phyloP scores from a whole-genome alignment of 1,140 invertebrate species.

The Theocolax elegans region DNA sequence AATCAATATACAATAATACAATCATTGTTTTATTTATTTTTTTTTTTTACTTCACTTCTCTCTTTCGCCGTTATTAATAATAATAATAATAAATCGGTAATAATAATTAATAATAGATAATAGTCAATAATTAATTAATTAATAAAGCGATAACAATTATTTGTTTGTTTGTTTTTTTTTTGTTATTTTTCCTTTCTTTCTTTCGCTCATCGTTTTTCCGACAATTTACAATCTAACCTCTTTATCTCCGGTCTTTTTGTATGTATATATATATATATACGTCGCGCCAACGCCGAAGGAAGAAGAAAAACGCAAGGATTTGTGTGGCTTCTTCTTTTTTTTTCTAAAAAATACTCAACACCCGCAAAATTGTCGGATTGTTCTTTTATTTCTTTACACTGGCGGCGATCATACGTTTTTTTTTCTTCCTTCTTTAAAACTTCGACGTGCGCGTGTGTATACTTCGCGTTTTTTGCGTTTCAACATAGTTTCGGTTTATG shows the following conservation, averaged over 20 bases:
- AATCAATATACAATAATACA: conserved; percentile 58
- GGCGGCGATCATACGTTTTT: conserved; percentile 24
- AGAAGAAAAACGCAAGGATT: conserved; percentile 46
- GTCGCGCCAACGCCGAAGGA: conserved; percentile 49
- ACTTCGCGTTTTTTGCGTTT: conserved; percentile 30
- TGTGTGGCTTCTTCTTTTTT: too few relatives aligned
- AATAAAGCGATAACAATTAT: conserved; percentile 54
- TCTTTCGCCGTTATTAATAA: conserved; percentile 53
- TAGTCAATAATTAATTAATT: conserved; percentile 53
- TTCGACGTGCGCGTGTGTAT: conserved; percentile 23
- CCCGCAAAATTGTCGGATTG: conserved; percentile 1
- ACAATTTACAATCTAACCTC: too few relatives aligned
- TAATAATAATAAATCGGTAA: conserved; percentile 52
- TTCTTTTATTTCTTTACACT: conserved; percentile 1
- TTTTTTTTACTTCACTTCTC: too few relatives aligned
- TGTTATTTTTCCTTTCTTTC: too few relatives aligned
- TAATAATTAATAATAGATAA: conserved; percentile 49
- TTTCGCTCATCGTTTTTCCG: too few relatives aligned
- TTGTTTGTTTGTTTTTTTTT: too few relatives aligned
- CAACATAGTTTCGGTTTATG: too few relatives aligned
- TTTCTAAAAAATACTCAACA: conserved; percentile 28
- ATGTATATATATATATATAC: conserved; percentile 52
- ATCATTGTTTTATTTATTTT: too few relatives aligned
- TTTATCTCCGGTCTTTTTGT: too few relatives aligned
- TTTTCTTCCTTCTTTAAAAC: conserved; percentile 34